Percentiles rank a stretch among this genome's conserved stretches.
phyloP scores from a whole-genome alignment of 2,113 vertebrate species.

The Zeus faber region DNA sequence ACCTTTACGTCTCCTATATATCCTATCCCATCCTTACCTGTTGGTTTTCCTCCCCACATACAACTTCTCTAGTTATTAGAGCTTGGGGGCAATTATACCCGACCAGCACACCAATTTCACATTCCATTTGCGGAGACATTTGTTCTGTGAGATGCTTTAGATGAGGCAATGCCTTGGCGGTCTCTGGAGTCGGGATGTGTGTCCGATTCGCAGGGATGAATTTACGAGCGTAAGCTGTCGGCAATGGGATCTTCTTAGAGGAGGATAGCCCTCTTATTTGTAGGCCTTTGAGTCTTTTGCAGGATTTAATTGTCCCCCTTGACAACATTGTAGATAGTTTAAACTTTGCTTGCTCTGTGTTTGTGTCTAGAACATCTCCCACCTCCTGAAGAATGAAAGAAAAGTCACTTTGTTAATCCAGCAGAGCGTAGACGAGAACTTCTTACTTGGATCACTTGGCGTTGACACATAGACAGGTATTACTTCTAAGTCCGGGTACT shows the following conservation, averaged over 20 bases:
- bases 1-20: not conserved
- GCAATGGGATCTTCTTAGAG: conserved; percentile 17
- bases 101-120: conserved; percentile 23
- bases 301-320: conserved; percentile 13
- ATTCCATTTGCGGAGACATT: conserved; percentile 15
- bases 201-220: conserved; percentile 24
- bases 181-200: conserved; percentile 30
- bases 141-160: conserved; percentile 20
- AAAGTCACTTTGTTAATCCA: conserved; percentile 35
- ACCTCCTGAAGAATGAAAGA: conserved; percentile 36
- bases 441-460: conserved; percentile 19
- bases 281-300: conserved; percentile 15
- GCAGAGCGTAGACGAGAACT: conserved; percentile 26
- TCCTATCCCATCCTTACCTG: no score
- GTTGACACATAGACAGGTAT: conserved; percentile 22
- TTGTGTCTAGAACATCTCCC: conserved; percentile 8
- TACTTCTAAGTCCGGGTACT: conserved; percentile 10
- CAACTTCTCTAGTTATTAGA: conserved; percentile 19
- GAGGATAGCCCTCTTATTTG: conserved; percentile 29
- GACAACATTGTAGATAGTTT: conserved; percentile 34
- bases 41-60: conserved; percentile 6
- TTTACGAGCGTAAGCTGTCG: conserved; percentile 17
- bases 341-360: conserved; percentile 14
- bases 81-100: conserved; percentile 28
- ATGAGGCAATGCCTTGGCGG: conserved; percentile 22